These are phyloP conservation scores for Hephaestus fuliginosus DNA, from an alignment of 2,797 vertebrate genomes.

Conservation along the genomic window DNA sequence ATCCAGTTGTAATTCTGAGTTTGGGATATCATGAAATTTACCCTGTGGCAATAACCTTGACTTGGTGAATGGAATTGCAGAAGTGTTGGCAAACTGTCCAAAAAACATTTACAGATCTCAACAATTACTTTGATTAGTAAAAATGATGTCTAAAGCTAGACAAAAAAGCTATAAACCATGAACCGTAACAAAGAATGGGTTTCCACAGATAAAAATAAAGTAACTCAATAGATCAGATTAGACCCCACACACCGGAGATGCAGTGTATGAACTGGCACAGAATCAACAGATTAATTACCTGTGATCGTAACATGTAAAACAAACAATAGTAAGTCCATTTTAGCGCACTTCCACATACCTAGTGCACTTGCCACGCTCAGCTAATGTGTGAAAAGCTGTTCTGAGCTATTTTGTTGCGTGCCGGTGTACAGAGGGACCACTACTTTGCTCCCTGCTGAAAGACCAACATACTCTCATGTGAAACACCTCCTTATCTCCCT, in stretches of 20 bases:
- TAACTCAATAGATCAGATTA: conserved; percentile 8
- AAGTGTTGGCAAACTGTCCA: too few relatives aligned
- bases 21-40: too few relatives aligned
- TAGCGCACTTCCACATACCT: conserved; percentile 10
- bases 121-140: not conserved
- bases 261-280: not conserved
- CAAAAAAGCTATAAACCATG: not conserved
- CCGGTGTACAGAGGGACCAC: conserved; percentile 53
- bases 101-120: not conserved
- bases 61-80: too few relatives aligned
- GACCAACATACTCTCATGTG: conserved; percentile 67
- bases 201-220: not conserved
- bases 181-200: not conserved
- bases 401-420: conserved; percentile 53
- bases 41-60: too few relatives aligned
- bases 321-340: conserved; percentile 28
- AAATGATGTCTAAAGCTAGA: not conserved
- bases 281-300: conserved; percentile 31
- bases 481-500: conserved; percentile 77
- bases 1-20: too few relatives aligned
- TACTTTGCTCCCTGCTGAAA: conserved; percentile 71
- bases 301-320: conserved; percentile 14
- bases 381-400: conserved; percentile 64
- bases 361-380: conserved; percentile 15
- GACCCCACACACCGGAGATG: not conserved